A percentile compares a stretch with the other conserved stretches of the same genome.
phyloP scores from a whole-genome alignment of 2,113 vertebrate genomes.

The Paramisgurnus dabryanus region DNA sequence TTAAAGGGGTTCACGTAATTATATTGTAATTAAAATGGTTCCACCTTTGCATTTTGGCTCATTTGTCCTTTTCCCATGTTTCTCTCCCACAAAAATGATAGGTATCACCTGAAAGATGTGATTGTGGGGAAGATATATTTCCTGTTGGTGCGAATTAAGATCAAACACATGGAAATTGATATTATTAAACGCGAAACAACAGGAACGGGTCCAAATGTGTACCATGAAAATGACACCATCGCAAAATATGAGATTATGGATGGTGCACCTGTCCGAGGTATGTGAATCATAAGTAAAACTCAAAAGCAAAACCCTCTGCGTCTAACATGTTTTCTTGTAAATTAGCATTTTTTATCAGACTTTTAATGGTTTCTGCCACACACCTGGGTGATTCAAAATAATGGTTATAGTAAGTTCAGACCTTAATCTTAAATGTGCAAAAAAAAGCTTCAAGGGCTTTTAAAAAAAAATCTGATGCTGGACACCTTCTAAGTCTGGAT shows the following conservation, averaged over 20 bases:
- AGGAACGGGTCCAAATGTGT: slow-evolving; percentile 92
- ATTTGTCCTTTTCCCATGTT: background rate
- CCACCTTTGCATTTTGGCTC: background rate
- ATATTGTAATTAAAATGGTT: background rate
- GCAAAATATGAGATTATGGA: slow-evolving; percentile 99
- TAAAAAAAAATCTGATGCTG: no score
- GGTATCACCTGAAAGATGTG: slow-evolving; percentile 97
- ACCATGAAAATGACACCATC: slow-evolving; percentile 97
- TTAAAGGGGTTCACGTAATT: no score
- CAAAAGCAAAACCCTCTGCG: background rate
- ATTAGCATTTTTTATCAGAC: no score
- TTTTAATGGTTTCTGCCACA: no score
- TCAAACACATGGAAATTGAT: slow-evolving; percentile 98
- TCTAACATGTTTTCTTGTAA: no score
- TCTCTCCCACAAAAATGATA: slow-evolving; percentile 54
- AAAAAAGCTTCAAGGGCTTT: no score
- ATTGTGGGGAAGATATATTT: slow-evolving; percentile 99
- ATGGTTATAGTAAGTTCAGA: no score
- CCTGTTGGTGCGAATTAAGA: slow-evolving; percentile 96
- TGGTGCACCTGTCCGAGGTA: slow-evolving; percentile 93
- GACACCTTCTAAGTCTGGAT: no score
- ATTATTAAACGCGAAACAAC: slow-evolving; percentile 98
- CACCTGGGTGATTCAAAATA: no score
- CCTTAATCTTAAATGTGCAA: no score
- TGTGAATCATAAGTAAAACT: slow-evolving; percentile 28